Evolutionary conservation across 1,140 invertebrate species (phyloP).

Genomic region (Ips nitidus): DNA sequence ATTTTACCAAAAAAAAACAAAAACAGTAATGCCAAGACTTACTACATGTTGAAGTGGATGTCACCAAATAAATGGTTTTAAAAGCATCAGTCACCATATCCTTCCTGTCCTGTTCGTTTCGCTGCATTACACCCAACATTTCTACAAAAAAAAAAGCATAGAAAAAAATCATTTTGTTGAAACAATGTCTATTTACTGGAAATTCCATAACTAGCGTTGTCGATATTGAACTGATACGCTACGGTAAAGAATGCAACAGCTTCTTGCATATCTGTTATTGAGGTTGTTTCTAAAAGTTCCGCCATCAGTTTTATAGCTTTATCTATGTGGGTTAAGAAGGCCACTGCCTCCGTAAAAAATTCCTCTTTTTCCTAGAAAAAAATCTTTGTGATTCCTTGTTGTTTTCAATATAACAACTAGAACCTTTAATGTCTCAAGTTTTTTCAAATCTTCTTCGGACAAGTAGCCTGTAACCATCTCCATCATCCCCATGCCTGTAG

Average conservation of each 20-base stretch:
- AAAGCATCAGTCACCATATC: slow-evolving; percentile 44
- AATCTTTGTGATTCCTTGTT: background rate
- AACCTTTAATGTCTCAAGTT: slow-evolving; percentile 34
- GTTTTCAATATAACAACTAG: background rate
- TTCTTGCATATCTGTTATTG: slow-evolving; percentile 47
- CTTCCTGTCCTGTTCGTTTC: slow-evolving; percentile 46
- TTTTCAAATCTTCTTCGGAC: slow-evolving; percentile 38
- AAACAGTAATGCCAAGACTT: slow-evolving; percentile 28
- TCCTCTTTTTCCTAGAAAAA: slow-evolving; percentile 32
- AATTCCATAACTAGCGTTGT: slow-evolving; percentile 39
- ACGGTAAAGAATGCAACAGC: slow-evolving; percentile 47
- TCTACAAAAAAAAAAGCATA: slow-evolving; percentile 33
- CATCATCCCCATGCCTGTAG: slow-evolving; percentile 31
- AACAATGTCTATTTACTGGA: background rate
- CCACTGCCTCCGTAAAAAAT: slow-evolving; percentile 38
- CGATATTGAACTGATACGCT: slow-evolving; percentile 47
- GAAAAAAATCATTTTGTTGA: background rate
- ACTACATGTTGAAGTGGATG: slow-evolving; percentile 43
- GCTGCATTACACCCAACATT: slow-evolving; percentile 47
- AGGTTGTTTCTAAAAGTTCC: slow-evolving; percentile 43
- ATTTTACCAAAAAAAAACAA: background rate
- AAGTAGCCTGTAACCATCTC: slow-evolving; percentile 27
- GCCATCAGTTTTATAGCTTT: slow-evolving; percentile 39
- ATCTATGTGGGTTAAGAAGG: slow-evolving; percentile 43
- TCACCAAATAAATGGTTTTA: slow-evolving; percentile 45